These are phyloP conservation scores for Heliconius congener DNA, from an alignment of 1,140 invertebrate genomes.

Conservation along the genomic window DNA sequence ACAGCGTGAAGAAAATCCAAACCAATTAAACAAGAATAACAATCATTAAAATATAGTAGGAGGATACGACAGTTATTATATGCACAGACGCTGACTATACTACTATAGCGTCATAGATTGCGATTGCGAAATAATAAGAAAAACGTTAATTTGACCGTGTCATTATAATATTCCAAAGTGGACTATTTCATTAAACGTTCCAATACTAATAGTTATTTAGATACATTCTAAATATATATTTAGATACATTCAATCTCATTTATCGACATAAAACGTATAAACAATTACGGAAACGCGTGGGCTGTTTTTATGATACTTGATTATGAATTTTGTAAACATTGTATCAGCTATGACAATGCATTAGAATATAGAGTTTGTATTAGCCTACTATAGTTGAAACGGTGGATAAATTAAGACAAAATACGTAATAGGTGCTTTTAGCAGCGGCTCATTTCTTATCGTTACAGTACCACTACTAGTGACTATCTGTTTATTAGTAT, in stretches of 20 bases:
- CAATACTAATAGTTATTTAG: constrained; percentile 51
- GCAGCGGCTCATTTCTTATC: constrained; percentile 51
- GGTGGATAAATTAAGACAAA: constrained; percentile 59
- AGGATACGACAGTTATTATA: accelerated
- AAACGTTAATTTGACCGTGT: too few species aligned
- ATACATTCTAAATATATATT: constrained; percentile 27
- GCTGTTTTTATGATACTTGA: constrained; percentile 35
- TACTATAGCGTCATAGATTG: too few species aligned
- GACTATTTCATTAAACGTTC: constrained; percentile 63
- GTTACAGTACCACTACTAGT: constrained; percentile 35
- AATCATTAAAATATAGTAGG: too few species aligned
- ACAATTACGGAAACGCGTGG: constrained; percentile 52
- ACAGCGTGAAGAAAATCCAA: too few species aligned
- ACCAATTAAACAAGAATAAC: too few species aligned
- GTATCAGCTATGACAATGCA: constrained; percentile 39
- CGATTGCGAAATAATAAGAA: too few species aligned
- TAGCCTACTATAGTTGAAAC: constrained; percentile 37
- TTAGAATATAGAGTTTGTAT: constrained; percentile 32
- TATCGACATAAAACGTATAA: constrained; percentile 73
- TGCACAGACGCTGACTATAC: too few species aligned
- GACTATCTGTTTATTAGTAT: constrained; percentile 37
- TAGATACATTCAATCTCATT: constrained; percentile 72
- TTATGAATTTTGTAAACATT: constrained; percentile 39
- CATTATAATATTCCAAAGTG: constrained; percentile 25
- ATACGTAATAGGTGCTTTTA: constrained; percentile 58